A percentile compares a stretch with the other conserved stretches of the same genome.
Conservation (phyloP, 2,113 vertebrate species). For the Steatornis caripensis region DNA sequence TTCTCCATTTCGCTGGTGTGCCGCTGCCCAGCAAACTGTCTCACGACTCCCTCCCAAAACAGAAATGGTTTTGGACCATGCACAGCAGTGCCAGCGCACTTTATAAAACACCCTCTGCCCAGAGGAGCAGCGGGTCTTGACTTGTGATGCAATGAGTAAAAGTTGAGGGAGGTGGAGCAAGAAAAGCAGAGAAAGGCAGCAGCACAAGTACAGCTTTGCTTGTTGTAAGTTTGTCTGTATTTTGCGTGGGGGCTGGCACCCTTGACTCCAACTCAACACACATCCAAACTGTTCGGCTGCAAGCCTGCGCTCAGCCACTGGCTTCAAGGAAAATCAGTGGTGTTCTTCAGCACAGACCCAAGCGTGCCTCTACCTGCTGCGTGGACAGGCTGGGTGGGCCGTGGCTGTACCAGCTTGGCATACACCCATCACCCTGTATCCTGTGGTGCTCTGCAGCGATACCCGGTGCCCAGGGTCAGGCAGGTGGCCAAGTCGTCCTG, state of each 20-base stretch:
- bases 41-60: neutral
- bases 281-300: neutral
- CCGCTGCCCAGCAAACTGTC: neutral
- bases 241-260: neutral
- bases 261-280: neutral
- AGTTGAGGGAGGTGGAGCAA: neutral
- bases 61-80: neutral
- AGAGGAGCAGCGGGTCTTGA: neutral
- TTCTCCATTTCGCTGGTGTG: neutral
- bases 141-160: neutral
- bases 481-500: neutral
- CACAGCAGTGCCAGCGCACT: neutral
- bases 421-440: fast-evolving
- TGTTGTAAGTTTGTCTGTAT: neutral
- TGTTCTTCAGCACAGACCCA: neutral
- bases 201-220: neutral
- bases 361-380: fast-evolving
- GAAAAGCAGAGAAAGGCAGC: neutral
- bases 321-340: neutral
- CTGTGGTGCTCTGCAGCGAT: neutral
- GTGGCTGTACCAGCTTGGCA: neutral
- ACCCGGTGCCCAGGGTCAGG: neutral
- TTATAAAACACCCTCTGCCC: neutral
- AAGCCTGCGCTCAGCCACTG: neutral
- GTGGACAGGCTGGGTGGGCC: neutral